Base-by-base conservation (phyloP, 2,113 vertebrate species). In the Misgurnus mizolepis region DNA sequence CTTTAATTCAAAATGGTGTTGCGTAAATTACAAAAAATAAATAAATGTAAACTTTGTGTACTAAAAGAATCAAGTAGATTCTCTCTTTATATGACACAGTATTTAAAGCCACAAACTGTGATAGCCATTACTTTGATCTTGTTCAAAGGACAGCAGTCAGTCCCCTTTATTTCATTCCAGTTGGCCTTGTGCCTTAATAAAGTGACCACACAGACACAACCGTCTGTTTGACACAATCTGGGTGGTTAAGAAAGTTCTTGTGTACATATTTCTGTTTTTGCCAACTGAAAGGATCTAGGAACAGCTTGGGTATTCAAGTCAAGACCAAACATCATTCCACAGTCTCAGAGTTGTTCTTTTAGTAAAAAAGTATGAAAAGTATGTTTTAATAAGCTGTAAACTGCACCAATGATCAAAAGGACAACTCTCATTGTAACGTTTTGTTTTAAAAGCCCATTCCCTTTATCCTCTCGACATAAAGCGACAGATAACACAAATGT, bases 321-420 rank as follows among this genome's bases (percentile, higher is more conserved):
- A 9, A 50, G 62, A 41, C 61, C 47, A 66, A 77, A 77, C 27
- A 66, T 11, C 39, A 53, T 50, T 41, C 17, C 75, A 41, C 27
- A 27, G 12, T 27, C 18, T 47, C 18, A 47, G 5, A 41, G 22
- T 66, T 50, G 27, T 76, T 65, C 74, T 53, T 22, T 50, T 65
- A 2, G 22, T 53, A 53, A 45, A 76, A 66, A 47, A 77, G 34
- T 62, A 41, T 53, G 39, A 76, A 75, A 61, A 41, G 22, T 64
- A 43, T 76, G 73, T 64, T 76, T 66, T 76, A 76, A 76, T 8
- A 18, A 47, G 27, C 45, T 64, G 62, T 66, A 67, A 77, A 77
- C 47, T 10, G 53, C 34, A 50, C 14, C 17, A 56, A 40, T 41
- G 49, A 74, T 60, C 71, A 68, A 76, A 75, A 76, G 41, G 18